These are phyloP conservation scores for Liodrosophila aerea DNA, from an alignment of 2,888 invertebrate species.

Conservation along the genomic window DNA sequence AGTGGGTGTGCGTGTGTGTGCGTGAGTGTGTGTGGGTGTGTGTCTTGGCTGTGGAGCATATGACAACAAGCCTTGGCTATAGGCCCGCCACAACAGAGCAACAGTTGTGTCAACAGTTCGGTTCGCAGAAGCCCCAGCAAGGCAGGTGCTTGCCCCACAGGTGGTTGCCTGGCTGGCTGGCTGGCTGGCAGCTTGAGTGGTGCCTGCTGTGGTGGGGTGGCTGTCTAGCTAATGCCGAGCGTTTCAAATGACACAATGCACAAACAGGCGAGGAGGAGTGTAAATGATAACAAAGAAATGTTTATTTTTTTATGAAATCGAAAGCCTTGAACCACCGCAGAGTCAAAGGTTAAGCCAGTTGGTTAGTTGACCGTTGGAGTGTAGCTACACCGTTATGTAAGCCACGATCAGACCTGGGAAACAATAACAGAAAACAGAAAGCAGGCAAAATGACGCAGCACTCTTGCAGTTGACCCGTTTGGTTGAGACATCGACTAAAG, in stretches of 20 bases:
- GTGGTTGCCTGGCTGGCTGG: conserved; percentile 4
- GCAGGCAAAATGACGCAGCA: conserved; percentile 1
- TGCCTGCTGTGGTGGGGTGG: no score
- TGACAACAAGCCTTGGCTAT: neutral
- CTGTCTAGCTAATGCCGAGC: conserved; percentile 42
- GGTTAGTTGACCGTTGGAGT: neutral
- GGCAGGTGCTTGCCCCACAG: conserved; percentile 42
- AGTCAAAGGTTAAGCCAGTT: conserved; percentile 47
- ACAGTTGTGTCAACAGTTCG: conserved; percentile 11
- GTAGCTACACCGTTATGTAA: conserved; percentile 35
- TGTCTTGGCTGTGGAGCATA: neutral
- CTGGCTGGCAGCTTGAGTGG: neutral
- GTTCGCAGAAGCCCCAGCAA: conserved; percentile 33
- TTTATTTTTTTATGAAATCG: conserved; percentile 39
- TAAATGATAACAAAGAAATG: neutral
- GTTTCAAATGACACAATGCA: conserved; percentile 57
- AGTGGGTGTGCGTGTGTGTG: neutral
- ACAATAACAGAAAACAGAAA: no score
- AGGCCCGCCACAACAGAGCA: conserved; percentile 11
- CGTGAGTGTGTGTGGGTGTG: neutral
- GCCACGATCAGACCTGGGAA: neutral
- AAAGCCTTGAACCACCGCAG: conserved; percentile 49
- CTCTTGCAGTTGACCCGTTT: neutral
- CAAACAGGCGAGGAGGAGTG: neutral
- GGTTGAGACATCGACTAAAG: conserved; percentile 30